These are phyloP conservation scores for Entomyzon cyanotis DNA, from an alignment of 2,113 vertebrate genomes.

Conservation along the genomic window DNA sequence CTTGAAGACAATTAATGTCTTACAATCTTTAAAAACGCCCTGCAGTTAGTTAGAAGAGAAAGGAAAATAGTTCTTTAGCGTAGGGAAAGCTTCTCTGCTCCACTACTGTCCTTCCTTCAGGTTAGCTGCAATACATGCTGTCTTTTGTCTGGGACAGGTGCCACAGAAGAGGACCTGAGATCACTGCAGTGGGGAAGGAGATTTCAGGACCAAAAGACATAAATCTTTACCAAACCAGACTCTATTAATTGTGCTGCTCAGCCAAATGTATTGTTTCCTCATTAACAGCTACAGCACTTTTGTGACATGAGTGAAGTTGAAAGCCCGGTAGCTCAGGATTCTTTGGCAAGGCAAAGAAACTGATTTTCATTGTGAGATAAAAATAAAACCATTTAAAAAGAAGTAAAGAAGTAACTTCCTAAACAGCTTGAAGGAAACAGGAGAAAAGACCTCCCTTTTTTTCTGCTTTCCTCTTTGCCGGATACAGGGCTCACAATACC, in stretches of 20 bases:
- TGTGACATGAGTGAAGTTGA: background rate
- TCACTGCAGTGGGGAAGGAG: background rate
- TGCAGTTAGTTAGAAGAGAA: background rate
- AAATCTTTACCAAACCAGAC: background rate
- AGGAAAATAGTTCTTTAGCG: background rate
- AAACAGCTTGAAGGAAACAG: conserved; percentile 30
- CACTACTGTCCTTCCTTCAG: background rate
- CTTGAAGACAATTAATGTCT: background rate
- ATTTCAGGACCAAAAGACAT: background rate
- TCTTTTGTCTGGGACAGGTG: background rate
- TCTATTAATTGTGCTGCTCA: background rate
- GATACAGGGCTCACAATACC: background rate
- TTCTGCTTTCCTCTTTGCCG: background rate
- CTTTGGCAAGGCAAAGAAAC: background rate
- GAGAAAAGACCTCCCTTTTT: background rate
- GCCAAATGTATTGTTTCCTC: background rate
- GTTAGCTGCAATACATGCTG: background rate
- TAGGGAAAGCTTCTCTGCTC: background rate
- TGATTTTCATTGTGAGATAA: conserved; percentile 1
- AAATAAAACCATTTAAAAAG: conserved; percentile 18
- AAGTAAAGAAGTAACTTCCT: conserved; percentile 34
- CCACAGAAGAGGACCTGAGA: background rate
- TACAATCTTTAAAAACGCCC: background rate
- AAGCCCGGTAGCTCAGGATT: background rate
- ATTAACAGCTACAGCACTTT: background rate